Base-by-base conservation (phyloP, 2,888 invertebrate species). In the Alsophila aescularia region DNA sequence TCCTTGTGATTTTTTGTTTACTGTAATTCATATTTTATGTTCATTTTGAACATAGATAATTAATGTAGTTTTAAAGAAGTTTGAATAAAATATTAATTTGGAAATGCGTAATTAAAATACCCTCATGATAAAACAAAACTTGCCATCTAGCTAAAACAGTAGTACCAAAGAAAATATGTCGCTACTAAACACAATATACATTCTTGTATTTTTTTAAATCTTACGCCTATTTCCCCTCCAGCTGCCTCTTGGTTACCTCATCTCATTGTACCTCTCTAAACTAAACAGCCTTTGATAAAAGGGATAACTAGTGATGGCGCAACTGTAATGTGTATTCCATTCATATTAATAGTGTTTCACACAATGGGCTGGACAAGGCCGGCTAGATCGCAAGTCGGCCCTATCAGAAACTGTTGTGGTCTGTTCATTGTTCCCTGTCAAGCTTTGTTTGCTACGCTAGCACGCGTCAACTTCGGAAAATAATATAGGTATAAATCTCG, bases 351-450 rank as follows among this genome's bases (percentile, higher is more conserved):
- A 48, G 37, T 29, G 39, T 39, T 54, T 27, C 29, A 40, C 69
- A 80, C 81, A 84, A 83, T 83, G 69, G 78, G 57, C 57, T 66
- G 64, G 64, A 77, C 80, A 83, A 84, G 77, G 81, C 74, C 81
- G 66, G 66, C 44, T 61, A 56, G 58, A 62, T 58, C 55, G 66
- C 63, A 54, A 66, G 57, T 57, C 65, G 41, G 64, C 62, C 64
- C 63, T 70, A 70, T 67, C 69, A 65, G 58, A 62, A 65, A 60
- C 70, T 67, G 62, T 75, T 76, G 76, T 77, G 73, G 68, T 54
- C 71, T 70, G 41, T 67, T 70, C 72, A 81, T 81, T 81, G 79
- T 79, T 58, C 40, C 21, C 67, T 67, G 50, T 59, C 49, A 53
- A 60, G 61, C 65, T 74, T 74, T 76, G 72, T 75, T 70, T 66